Base-by-base conservation (phyloP, 2,113 vertebrate species). In the Varanus salvator region DNA sequence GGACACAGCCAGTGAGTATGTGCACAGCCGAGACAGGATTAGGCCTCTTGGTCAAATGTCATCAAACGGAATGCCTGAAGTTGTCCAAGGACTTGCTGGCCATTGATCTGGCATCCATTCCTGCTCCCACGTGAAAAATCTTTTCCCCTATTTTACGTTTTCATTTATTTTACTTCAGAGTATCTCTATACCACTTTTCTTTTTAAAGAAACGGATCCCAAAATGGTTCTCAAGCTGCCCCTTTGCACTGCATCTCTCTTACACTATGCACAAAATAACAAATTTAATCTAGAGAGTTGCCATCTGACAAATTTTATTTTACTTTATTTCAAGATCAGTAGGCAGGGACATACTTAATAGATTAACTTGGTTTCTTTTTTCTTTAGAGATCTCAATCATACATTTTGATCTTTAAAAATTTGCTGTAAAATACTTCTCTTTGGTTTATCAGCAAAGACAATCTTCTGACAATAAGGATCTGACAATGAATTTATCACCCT, bases 401-500 rank as follows among this genome's bases (percentile, higher is more conserved):
- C 14, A 44, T 78, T 89, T 71, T 83, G 74, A 52, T 89, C 64
- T 29, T 80, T 80, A 38, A 60, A 38, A 54, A 14, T 57, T 38
- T 27, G 17, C 75, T 57, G 29, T n/a, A 52, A 68, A 80, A 44
- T 4, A 17, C 29, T 8, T 31, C 31, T 85, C 75, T 78, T 38
- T 78, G 34, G 34, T 44, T 60, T 83, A 84, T 23, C 27, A 48
- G 44, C 72, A 74, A 25, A 38, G 27, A 29, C 54, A 52, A 57
- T 57, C 31, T 89, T 85, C 52, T 86, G 52, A 50, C 90, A 92
- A 80, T 29, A 17, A 72, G 64, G 77, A 92, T 57, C 44, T 68
- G 85, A 88, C 89, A 94, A 90, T 11, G 94, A 93, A 92, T 90
- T 80, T 85, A 93, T 96, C 88, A 88, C 86, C 57, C 69, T 31